These are phyloP conservation scores for Drosophila maculinotata DNA, from an alignment of 2,888 invertebrate genomes.

Conservation along the genomic window DNA sequence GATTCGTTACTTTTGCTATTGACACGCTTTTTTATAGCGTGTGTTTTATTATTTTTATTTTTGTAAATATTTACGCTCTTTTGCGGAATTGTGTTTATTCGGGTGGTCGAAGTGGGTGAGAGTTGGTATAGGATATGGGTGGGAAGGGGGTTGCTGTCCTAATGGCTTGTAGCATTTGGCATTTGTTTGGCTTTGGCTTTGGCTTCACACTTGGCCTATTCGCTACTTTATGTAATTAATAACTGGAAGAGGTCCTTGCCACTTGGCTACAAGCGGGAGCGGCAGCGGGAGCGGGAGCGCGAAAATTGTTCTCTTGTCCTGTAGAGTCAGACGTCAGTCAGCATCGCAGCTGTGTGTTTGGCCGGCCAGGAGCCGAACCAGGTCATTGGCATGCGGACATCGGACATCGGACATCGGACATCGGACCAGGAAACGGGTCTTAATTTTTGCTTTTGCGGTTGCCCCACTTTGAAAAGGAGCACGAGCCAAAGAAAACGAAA, in stretches of 20 bases:
- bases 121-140: not conserved
- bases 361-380: slow-evolving; percentile 16
- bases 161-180: slow-evolving; percentile 12
- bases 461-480: slow-evolving; percentile 49
- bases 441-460: slow-evolving; percentile 66
- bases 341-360: slow-evolving; percentile 42
- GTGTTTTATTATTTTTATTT: slow-evolving; percentile 16
- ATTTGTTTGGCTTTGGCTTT: too few species aligned
- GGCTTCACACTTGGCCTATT: slow-evolving; percentile 10
- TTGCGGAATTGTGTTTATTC: slow-evolving; percentile 17
- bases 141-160: not conserved
- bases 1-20: slow-evolving; percentile 41
- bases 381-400: slow-evolving; percentile 71
- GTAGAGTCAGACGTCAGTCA: too few species aligned
- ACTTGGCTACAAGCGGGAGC: slow-evolving; percentile 20
- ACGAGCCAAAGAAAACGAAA: slow-evolving; percentile 44
- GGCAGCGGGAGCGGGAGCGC: too few species aligned
- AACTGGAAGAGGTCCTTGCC: slow-evolving; percentile 41
- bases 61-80: slow-evolving; percentile 52
- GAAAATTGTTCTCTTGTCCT: too few species aligned
- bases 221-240: slow-evolving; percentile 42
- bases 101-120: not conserved
- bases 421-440: slow-evolving; percentile 57
- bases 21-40: slow-evolving; percentile 39
- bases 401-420: too few species aligned